Base-by-base conservation (phyloP, 2,113 vertebrate species). In the Lampris incognitus region DNA sequence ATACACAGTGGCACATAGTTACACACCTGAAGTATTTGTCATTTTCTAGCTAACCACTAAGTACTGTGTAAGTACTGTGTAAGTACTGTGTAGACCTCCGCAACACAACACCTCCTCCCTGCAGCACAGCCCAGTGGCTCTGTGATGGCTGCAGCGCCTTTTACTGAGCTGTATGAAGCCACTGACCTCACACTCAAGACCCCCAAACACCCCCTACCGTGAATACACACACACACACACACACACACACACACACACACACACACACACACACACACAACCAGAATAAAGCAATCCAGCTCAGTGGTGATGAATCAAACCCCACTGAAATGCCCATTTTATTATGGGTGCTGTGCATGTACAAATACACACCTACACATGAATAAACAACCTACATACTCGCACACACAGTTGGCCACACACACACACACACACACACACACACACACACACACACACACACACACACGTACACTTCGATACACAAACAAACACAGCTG, bases 81-180 rank as follows among this genome's bases (percentile, higher is more conserved):
- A 24, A 24, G 24, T 24, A 24, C 24, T 24, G 24, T 24, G 24
- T 24, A 24, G 24, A 24, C 24, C 24, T 24, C 24, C 24, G 24
- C 24, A 24, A 24, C 24, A 24, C 24, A 24, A 24, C 36, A 38
- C 36, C 9, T 7, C 36, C 38, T 39, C 56, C 9, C 40, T 55
- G 71, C 54, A 48, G 79, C 58, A 40, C 67, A 42, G 54, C 70
- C 82, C 13, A 55, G 72, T 38, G 36, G 2, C 3, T 3, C 66
- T 0, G 9, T 79, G 85, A 85, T 83, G 77, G 78, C 85, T 76
- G 72, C 72, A 65, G 69, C 72, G 44, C 11, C 74, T 81, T 81
- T 85, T 72, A 87, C 70, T 74, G 64, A 80, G 79, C 80, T 54
- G 79, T 67, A 64, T 58, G 66, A 7, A 72, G 62, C 82, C 3